Evolutionary conservation across 2,113 vertebrate species (phyloP).

Genomic region (Dipodomys ordii): DNA sequence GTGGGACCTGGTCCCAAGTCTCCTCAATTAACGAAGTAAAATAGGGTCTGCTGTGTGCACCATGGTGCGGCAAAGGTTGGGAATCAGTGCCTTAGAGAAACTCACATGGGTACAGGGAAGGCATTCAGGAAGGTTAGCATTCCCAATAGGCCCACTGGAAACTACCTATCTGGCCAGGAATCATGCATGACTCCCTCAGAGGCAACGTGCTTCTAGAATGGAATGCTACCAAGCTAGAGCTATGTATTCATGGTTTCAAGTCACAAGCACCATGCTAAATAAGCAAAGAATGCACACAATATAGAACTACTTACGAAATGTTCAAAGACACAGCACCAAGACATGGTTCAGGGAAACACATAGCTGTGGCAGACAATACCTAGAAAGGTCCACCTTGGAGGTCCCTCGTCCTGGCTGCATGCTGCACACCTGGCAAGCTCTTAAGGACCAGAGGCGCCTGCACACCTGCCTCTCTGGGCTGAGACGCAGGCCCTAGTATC

Average conservation of each 20-base stretch:
- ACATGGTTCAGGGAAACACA: background rate
- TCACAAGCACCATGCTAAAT: background rate
- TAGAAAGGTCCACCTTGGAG: background rate
- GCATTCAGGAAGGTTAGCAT: background rate
- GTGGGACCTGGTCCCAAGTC: background rate
- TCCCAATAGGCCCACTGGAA: fast-evolving
- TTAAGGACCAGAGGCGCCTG: fast-evolving
- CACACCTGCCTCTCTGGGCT: background rate
- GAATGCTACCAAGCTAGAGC: background rate
- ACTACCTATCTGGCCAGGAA: background rate
- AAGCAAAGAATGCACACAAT: background rate
- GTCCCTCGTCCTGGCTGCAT: background rate
- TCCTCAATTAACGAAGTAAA: background rate
- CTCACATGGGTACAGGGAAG: background rate
- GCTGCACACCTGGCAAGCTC: background rate
- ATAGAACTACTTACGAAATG: background rate
- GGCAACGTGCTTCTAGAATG: background rate
- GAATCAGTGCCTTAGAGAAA: background rate
- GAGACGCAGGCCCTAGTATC: background rate
- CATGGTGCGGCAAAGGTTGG: background rate
- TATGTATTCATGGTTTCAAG: background rate
- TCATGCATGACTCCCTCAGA: background rate
- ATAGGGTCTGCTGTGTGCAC: background rate
- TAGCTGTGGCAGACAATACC: background rate
- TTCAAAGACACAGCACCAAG: background rate